Percentiles rank a stretch among this genome's conserved stretches.
phyloP scores from a whole-genome alignment of 2,888 invertebrate genomes.

The Cremastinae sp. region DNA sequence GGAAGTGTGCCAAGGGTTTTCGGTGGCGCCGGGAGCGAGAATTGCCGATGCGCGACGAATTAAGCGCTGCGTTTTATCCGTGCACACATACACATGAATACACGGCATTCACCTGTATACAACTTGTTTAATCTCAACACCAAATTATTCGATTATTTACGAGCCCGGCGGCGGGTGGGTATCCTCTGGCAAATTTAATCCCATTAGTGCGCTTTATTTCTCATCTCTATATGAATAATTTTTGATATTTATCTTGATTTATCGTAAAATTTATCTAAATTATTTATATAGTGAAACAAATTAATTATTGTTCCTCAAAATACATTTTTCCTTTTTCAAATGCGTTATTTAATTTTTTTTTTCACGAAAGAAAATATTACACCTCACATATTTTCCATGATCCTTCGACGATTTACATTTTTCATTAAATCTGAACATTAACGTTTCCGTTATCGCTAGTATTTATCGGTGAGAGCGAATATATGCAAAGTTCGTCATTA shows the following conservation, averaged over 20 bases:
- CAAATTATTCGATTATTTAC: conserved; percentile 39
- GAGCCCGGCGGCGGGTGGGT: neutral
- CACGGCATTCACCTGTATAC: conserved; percentile 6
- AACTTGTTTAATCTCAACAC: conserved; percentile 41
- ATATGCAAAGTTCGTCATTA: conserved; percentile 30
- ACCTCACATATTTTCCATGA: conserved; percentile 36
- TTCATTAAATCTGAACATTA: conserved; percentile 48
- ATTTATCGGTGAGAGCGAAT: conserved; percentile 49
- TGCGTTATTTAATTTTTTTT: no score
- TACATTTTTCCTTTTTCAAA: no score
- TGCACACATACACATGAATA: neutral
- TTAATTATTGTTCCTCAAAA: no score
- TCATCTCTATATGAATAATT: no score
- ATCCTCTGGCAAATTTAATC: no score
- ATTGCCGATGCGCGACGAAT: conserved; percentile 28
- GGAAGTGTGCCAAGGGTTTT: conserved; percentile 46
- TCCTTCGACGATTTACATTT: conserved; percentile 45
- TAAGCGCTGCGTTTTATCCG: neutral
- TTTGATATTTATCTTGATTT: neutral
- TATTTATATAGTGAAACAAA: no score
- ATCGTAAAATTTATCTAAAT: no score
- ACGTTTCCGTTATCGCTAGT: conserved; percentile 21
- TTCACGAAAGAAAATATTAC: no score
- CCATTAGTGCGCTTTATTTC: neutral
- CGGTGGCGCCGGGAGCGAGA: conserved; percentile 27